Evolutionary conservation across 2,888 invertebrate species (phyloP), one percentile per base, ranked within the genome.

Genomic region (Apamea sordens): DNA sequence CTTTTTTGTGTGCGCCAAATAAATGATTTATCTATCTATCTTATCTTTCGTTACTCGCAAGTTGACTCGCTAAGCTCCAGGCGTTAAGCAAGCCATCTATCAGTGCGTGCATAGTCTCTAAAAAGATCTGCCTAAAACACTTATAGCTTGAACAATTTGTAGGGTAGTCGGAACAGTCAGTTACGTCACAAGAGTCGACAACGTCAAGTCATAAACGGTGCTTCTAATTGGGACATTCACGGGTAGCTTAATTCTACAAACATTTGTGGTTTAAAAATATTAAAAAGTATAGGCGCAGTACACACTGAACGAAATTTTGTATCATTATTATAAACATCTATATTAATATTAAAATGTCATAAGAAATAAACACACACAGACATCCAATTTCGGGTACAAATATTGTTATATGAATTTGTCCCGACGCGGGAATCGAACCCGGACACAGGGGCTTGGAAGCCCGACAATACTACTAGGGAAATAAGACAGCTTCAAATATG

Each of bases 281-380:
- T 44, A 77, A 53, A 69, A 21, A 8, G 28, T 24, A 65, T 21
- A 70, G 63, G 36, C 28, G 44, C 7, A 71, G 15, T 41, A 84
- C 80, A 84, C 80, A 84, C 84, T 80, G 84, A 67, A 74, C n/a
- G 4, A 11, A 56, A 47, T n/a, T 67, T 32, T 21, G 21, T 53
- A 67, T 79, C 24, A 65, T 56, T 44, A 59, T 67, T 67, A 59
- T 41, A 36, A 53, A 68, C 28, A 59, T 28, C 32, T 44, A 80
- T 63, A 50, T 61, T 78, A 36, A 50, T 65, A 65, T 50, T 67
- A 73, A 70, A 50, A 65, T 70, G 64, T 61, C 50, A 28, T 65
- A 32, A 70, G 65, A 63, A 47, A 63, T 21, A 72, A 68, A 76
- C 61, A 82, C 76, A 63, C 47, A 63, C 32, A 44, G 44, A 80